Evolutionary conservation across 2,113 vertebrate genomes (phyloP).

Genomic region (Vimba vimba): DNA sequence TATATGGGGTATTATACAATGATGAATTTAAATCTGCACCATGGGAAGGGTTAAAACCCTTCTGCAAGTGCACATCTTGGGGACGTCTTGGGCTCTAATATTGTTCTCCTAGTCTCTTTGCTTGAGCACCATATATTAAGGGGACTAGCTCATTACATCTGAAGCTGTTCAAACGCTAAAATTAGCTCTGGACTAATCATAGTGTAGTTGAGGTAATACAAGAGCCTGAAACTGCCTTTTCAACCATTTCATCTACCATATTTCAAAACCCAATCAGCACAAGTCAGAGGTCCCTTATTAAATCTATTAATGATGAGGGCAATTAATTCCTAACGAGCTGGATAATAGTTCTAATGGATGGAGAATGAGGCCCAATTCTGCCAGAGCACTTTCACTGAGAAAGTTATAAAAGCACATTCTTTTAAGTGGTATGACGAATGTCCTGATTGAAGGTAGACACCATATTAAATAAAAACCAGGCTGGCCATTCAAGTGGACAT

Average conservation of each 20-base stretch:
- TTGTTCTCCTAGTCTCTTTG: not conserved
- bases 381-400: conserved; percentile 7
- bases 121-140: conserved; percentile 11
- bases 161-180: not conserved
- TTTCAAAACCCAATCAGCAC: conserved; percentile 37
- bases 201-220: conserved; percentile 32
- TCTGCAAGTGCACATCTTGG: not conserved
- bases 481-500: not conserved
- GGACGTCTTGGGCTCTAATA: not conserved
- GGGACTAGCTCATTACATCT: conserved; percentile 24
- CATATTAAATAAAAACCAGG: not conserved
- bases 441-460: not conserved
- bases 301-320: conserved; percentile 44
- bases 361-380: conserved; percentile 36
- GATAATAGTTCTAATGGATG: conserved; percentile 31
- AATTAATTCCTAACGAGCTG: conserved; percentile 40
- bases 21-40: not conserved
- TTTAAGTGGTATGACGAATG: not conserved
- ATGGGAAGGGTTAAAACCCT: not conserved
- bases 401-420: conserved; percentile 38
- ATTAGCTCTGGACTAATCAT: conserved; percentile 23
- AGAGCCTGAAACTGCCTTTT: conserved; percentile 28
- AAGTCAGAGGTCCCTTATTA: conserved; percentile 41
- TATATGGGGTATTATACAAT: not conserved
- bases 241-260: conserved; percentile 20